These are phyloP conservation scores for Anoplophora glabripennis DNA, from an alignment of 1,140 invertebrate species.

Conservation along the genomic window DNA sequence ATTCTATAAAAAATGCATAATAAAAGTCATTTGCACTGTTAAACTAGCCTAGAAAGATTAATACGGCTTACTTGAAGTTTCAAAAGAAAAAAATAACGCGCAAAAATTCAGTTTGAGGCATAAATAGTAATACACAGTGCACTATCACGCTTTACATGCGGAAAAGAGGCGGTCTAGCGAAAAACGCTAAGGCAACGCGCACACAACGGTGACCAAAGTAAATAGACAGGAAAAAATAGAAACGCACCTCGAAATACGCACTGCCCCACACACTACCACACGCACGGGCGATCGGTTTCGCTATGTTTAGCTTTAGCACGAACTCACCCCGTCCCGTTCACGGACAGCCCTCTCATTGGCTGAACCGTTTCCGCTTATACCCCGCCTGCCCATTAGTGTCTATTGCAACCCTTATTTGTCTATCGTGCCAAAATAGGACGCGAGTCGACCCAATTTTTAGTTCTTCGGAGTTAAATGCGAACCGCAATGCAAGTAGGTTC, in stretches of 20 bases:
- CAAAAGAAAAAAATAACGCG: neutral
- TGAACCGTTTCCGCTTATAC: constrained; percentile 21
- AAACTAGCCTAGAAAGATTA: too few relatives aligned
- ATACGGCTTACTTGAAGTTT: too few relatives aligned
- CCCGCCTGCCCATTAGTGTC: constrained; percentile 22
- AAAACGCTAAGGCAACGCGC: too few relatives aligned
- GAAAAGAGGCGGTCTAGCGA: too few relatives aligned
- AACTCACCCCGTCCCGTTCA: constrained; percentile 33
- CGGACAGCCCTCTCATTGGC: constrained; percentile 30
- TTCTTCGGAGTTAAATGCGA: neutral
- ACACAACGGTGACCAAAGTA: too few relatives aligned
- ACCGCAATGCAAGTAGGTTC: too few relatives aligned
- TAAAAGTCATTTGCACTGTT: too few relatives aligned
- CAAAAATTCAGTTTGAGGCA: neutral
- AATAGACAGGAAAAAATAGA: neutral
- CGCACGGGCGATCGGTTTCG: constrained; percentile 13
- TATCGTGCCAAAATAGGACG: constrained; percentile 1
- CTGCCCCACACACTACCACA: constrained; percentile 22
- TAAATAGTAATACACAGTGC: too few relatives aligned
- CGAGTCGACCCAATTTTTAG: neutral
- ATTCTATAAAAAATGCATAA: too few relatives aligned
- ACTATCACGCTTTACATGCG: too few relatives aligned
- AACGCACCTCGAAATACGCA: constrained; percentile 23
- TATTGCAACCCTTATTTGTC: constrained; percentile 19
- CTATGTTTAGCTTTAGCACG: constrained; percentile 21